Percentiles rank a stretch among this genome's conserved stretches.
These are phyloP conservation scores for Columba janthina DNA, from an alignment of 2,113 vertebrate species.

Conservation along the genomic window DNA sequence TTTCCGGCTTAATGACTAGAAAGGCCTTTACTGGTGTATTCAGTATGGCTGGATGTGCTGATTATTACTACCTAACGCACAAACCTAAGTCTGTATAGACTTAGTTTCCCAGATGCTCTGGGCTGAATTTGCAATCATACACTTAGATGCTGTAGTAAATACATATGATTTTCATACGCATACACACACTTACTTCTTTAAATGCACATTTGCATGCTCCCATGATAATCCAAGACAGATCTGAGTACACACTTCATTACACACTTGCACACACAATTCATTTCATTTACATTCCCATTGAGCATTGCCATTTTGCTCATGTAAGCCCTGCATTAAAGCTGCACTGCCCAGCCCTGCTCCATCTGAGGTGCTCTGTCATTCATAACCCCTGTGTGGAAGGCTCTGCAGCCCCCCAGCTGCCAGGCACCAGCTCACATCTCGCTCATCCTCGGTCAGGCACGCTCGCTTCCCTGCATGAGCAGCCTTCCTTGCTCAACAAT, in stretches of 20 bases:
- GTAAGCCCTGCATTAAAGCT: background rate
- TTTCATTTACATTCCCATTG: constrained; percentile 53
- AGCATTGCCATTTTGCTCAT: constrained; percentile 28
- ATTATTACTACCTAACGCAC: background rate
- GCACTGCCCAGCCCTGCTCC: background rate
- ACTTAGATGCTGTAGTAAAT: constrained; percentile 8
- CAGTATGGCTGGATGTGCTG: background rate
- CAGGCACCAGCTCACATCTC: background rate
- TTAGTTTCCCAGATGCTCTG: background rate
- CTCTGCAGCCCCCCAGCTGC: background rate
- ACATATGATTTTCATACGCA: constrained; percentile 28
- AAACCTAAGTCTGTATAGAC: background rate
- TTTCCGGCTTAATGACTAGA: background rate
- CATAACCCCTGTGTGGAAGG: background rate
- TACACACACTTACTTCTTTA: background rate
- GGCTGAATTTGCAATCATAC: background rate
- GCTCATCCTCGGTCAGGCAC: background rate
- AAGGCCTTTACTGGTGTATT: background rate
- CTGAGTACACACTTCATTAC: constrained; percentile 45
- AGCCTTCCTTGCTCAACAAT: background rate
- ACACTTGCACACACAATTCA: constrained; percentile 63
- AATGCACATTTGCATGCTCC: constrained; percentile 16
- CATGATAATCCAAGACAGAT: constrained; percentile 33
- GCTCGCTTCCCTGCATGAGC: background rate
- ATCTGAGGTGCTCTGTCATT: background rate